phyloP scores from a whole-genome alignment of 2,797 vertebrate genomes.

The Vespertilio murinus region DNA sequence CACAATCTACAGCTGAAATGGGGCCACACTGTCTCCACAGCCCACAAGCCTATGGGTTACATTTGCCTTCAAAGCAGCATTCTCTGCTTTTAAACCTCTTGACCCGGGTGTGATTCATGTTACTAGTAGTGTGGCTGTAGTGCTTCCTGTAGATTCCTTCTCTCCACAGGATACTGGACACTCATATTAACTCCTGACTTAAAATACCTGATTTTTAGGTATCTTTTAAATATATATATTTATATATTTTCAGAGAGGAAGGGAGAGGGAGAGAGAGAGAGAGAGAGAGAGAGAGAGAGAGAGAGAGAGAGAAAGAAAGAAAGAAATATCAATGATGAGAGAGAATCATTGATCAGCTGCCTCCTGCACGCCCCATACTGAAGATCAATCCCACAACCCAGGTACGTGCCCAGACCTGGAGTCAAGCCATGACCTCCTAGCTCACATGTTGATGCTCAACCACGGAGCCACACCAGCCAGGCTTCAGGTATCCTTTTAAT shows the following conservation, averaged over 20 bases:
- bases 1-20: neutral
- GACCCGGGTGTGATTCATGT: neutral
- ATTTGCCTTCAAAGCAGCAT: neutral
- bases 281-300: no score
- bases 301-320: no score
- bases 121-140: rapidly evolving
- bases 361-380: no score
- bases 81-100: neutral
- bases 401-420: no score
- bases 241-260: no score
- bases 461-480: no score
- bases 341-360: no score
- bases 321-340: no score
- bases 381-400: no score
- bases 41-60: neutral
- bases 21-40: rapidly evolving
- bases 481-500: neutral
- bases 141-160: neutral
- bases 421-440: no score
- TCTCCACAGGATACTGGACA: neutral
- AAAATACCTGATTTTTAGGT: neutral
- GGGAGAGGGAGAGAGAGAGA: no score
- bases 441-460: no score
- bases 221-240: neutral
- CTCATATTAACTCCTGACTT: neutral